phyloP scores from a whole-genome alignment of 1,140 invertebrate species.

The Thaumatotibia leucotreta region DNA sequence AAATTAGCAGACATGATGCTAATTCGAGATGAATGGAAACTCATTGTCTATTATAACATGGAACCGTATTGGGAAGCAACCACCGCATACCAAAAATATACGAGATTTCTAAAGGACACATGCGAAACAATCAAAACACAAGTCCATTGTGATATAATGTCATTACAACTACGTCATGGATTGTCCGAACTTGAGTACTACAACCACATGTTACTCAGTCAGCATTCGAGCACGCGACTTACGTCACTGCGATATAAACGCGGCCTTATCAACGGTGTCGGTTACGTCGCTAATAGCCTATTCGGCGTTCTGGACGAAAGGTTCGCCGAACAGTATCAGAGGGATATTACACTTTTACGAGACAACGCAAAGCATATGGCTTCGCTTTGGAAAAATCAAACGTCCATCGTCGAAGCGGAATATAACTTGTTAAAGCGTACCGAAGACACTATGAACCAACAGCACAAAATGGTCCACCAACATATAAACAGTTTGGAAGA shows the following conservation, averaged over 20 bases:
- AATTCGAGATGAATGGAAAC: too few species aligned
- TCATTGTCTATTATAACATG: not conserved
- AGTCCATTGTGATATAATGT: not conserved
- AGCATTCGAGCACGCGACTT: not conserved
- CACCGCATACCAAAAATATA: not conserved
- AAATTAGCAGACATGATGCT: too few species aligned
- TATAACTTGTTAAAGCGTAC: conserved; percentile 23
- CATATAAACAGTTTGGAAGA: not conserved
- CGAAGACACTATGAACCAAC: conserved; percentile 16
- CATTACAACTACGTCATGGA: conserved; percentile 27
- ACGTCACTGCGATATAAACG: conserved; percentile 16
- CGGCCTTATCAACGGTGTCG: conserved; percentile 30
- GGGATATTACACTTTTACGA: conserved; percentile 22
- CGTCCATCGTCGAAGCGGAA: conserved; percentile 22
- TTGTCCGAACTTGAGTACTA: conserved; percentile 29
- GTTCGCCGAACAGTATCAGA: conserved; percentile 29
- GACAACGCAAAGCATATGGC: conserved; percentile 25
- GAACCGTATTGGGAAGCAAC: not conserved
- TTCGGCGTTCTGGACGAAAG: conserved; percentile 31
- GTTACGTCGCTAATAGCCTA: conserved; percentile 28
- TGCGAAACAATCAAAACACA: not conserved
- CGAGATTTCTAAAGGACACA: not conserved
- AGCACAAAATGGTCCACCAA: not conserved
- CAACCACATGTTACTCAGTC: conserved; percentile 25
- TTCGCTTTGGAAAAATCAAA: conserved; percentile 27